Conservation (phyloP, 2,113 vertebrate genomes). For the Neopipo cinnamomea region DNA sequence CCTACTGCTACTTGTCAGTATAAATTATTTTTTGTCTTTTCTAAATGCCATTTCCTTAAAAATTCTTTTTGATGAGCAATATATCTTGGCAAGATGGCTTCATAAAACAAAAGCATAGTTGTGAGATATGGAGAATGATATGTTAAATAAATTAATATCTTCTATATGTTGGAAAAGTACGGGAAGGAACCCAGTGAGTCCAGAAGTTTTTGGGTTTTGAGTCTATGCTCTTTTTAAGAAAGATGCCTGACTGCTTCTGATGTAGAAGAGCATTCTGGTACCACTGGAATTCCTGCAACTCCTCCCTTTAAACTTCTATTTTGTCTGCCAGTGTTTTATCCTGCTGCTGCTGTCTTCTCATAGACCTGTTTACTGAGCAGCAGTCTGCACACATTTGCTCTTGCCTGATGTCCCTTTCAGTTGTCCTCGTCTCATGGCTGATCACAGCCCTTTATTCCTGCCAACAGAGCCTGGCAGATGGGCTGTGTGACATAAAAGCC, state of each 20-base stretch:
- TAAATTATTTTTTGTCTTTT: neutral
- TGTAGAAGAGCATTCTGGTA: neutral
- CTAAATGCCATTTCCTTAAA: neutral
- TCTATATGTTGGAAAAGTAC: neutral
- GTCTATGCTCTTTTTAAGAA: neutral
- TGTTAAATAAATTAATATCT: neutral
- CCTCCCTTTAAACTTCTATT: neutral
- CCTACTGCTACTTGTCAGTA: neutral
- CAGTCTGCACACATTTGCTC: neutral
- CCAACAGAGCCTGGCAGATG: neutral
- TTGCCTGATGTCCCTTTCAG: neutral
- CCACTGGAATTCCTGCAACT: neutral
- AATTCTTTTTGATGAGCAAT: neutral
- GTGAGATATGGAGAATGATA: neutral
- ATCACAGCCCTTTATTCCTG: neutral
- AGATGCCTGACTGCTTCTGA: accelerated
- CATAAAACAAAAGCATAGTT: neutral
- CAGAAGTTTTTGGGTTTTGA: neutral
- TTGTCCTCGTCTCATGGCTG: accelerated
- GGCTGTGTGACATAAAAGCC: neutral
- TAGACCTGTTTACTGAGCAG: neutral
- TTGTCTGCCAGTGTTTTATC: neutral
- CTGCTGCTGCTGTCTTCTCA: neutral
- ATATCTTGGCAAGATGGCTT: neutral
- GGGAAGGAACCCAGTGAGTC: neutral